phyloP scores from a whole-genome alignment of 2,888 invertebrate genomes.

The Agrochola macilenta region DNA sequence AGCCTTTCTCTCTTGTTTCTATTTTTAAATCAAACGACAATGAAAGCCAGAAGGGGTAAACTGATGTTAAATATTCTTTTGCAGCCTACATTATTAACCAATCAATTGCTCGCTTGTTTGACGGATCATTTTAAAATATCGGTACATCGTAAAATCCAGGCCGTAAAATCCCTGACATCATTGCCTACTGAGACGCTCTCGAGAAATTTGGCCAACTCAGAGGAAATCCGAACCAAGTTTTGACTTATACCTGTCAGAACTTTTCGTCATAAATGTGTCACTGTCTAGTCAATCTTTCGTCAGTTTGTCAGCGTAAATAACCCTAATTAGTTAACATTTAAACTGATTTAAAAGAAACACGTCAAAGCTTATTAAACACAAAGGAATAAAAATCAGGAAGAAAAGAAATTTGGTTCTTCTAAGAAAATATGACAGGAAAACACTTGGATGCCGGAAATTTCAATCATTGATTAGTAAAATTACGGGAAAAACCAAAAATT shows the following conservation, averaged over 20 bases:
- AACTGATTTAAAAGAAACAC: not conserved
- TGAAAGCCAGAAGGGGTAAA: not conserved
- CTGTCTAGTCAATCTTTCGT: conserved; percentile 41
- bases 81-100: conserved; percentile 37
- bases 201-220: conserved; percentile 71
- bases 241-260: conserved; percentile 61
- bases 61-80: conserved; percentile 29
- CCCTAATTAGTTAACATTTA: conserved; percentile 39
- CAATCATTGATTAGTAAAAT: conserved; percentile 31
- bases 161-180: conserved; percentile 69
- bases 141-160: conserved; percentile 62
- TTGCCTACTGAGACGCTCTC: conserved; percentile 71
- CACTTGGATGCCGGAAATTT: conserved; percentile 35
- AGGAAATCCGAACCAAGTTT: conserved; percentile 65
- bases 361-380: not conserved
- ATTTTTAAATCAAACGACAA: conserved; percentile 7
- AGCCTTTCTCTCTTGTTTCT: conserved; percentile 17
- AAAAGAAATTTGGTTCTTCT: not conserved
- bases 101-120: conserved; percentile 51
- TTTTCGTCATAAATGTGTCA: conserved; percentile 56
- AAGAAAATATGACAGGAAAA: conserved; percentile 22
- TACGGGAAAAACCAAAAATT: conserved; percentile 22
- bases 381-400: not conserved
- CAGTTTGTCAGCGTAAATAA: conserved; percentile 38
- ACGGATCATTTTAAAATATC: conserved; percentile 60